Base-by-base conservation (phyloP, 2,797 vertebrate genomes). In the Argya squamiceps region DNA sequence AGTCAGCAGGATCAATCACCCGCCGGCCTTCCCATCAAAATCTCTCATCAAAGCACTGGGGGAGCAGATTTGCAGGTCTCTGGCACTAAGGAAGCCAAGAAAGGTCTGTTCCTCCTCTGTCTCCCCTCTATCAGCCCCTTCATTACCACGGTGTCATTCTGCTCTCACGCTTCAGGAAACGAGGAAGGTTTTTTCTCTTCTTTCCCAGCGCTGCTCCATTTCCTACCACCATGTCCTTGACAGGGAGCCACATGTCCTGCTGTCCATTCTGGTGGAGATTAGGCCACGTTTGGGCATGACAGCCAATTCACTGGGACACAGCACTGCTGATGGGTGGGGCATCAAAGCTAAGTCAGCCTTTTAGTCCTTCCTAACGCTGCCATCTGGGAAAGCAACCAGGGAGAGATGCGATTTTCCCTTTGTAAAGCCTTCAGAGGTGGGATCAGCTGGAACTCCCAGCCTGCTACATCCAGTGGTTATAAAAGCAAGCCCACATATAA, bases 401-500 rank as follows among this genome's bases (percentile, higher is more conserved):
- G 69, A 92, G 75, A 96, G 84, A 92, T 50, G 84, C 30, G 59
- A 92, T 90, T 94, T 96, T 94, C 59, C 56, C 26, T 55, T 65
- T 50, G 44, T 14, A 84, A 92, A 76, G 41, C 20, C 89, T 96
- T 82, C 75, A 55, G 84, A 96, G 91, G 84, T 83, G 84, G 95
- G 70, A 96, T 88, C 76, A 81, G 92, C 64, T 44, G 52, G 81
- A 96, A 79, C 53, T 92, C 89, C 46, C 75, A 75, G 93, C 75
- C 80, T 41, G 65, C 86, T 67, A 64, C 80, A 93, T 84, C 92
- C 62, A 92, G 86, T 7, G 7, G 84, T 84, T 93, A 67, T 41
- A 34, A 32, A 92, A 39, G 79, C 60, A 95, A 29, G 37, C 82
- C 76, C 86, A 84, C 92, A 96, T 96, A 97, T 96, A 98, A 98